Evolutionary conservation across 2,888 invertebrate species (phyloP), one percentile per base, ranked within the genome.

Genomic region (Prionchulus punctatus): DNA sequence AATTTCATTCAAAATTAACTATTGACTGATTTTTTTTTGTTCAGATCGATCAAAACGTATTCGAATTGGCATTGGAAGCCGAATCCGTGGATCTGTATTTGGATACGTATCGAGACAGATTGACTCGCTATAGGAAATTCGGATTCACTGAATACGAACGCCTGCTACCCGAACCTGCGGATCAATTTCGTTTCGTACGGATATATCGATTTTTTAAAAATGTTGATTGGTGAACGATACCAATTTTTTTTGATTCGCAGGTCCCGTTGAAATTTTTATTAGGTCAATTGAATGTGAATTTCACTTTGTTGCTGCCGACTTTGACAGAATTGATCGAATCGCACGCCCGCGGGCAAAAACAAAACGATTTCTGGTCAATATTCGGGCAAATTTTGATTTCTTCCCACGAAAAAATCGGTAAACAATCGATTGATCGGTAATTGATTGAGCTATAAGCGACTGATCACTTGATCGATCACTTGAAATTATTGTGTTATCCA

Each of bases 221-320:
- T n/a, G n/a, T n/a, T n/a, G n/a, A n/a, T n/a, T n/a, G n/a, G n/a
- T n/a, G n/a, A n/a, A n/a, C n/a, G n/a, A n/a, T n/a, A n/a, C n/a
- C n/a, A n/a, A n/a, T n/a, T n/a, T n/a, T n/a, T n/a, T n/a, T n/a
- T 45, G 4, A n/a, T 42, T 63, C 67, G 15, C 61, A 77, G 62
- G 79, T 84, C 64, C 81, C 84, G 0, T 69, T 94, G 25, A 78
- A 82, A 59, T 88, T 85, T 66, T 77, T 91, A 65, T 77, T 91
- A 31, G 89, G 91, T 1, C 79, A 70, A 58, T 75, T 91, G 52
- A 86, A 85, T 70, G 77, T 85, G 25, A 91, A 91, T 70, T 91
- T 94, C 66, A 84, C 85, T 63, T 75, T 88, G 18, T 71, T 94
- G 0, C 92, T 92, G 92, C 83, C 85, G 60, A 87, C 90, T 0